Base-by-base conservation (phyloP, 1,140 invertebrate species). In the Proctacanthus coquilletti region DNA sequence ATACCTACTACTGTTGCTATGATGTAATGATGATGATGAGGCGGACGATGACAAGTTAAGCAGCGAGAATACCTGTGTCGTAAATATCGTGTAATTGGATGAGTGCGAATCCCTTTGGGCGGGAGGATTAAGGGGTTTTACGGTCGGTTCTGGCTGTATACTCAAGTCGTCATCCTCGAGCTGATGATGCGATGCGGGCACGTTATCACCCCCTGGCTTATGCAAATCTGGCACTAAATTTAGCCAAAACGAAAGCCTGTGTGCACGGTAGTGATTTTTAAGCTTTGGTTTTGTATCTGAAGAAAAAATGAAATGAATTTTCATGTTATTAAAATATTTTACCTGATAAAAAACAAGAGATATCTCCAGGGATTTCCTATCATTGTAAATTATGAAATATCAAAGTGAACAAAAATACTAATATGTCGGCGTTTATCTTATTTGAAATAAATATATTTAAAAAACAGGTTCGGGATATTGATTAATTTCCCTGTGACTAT, bases 191-290 rank as follows among this genome's bases (percentile, higher is more conserved):
- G 81, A 77, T 25, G 73, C 70, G 5, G 82, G 84, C 14, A 87
- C 83, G 51, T 85, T 84, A 43, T 84, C 81, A 11, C 80, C 74
- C 1, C 84, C 84, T 1, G 84, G 84, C 50, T 80, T 75, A 52
- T 97, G 91, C n/a, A 98, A 70, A 56, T 93, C 88, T 3, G 93
- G 93, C 27, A 98, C 85, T 14, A 97, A 67, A 50, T 93, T 87
- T 20, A 92, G 60, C 94, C 94, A 98, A 60, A 97, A 92, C 2
- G 89, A 94, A n/a, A 96, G 66, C 36, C 86, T 68, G 51, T 85
- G 87, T 5, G 89, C 88, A 44, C 92, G 73, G 63, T 96, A 97
- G 63, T 95, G 92, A 51, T 91, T 89, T 53, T 92, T 84, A 19
- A 91, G 56, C 54, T 88, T 86, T 0, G 84, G 78, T 61, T 89